Evolutionary conservation across 1,140 invertebrate species (phyloP), one percentile per base, ranked within the genome.

Genomic region (Myzus persicae): DNA sequence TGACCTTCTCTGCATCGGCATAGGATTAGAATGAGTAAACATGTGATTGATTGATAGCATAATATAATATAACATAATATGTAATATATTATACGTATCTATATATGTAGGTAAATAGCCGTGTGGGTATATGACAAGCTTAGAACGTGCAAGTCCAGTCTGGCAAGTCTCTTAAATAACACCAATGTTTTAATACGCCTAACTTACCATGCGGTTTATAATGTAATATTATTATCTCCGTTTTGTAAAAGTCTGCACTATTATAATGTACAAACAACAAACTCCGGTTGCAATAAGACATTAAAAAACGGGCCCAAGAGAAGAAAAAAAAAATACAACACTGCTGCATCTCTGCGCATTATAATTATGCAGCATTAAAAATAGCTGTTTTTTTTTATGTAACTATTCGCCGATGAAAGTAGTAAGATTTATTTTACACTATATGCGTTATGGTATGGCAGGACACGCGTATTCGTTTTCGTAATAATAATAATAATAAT

Each of bases 21-120:
- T 85, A 44, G 14, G 38, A 85, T 44, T 48, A 36, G 44, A 87
- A 87, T 26, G n/a, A 87, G 85, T 85, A 40, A 46, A 46, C 44
- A 87, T 87, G 22, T 46, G 85, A 87, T 87, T 87, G 85, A 87
- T 87, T 87, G 44, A 87, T 87, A n/a, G 85, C 59, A n/a, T 67
- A 76, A n/a, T n/a, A n/a, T n/a, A n/a, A n/a, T n/a, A n/a, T n/a
- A n/a, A n/a, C 14, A 81, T 85, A 85, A 42, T 44, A 44, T 87
- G 42, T 87, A 22, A 42, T 87, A 42, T 87, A 46, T 85, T 44
- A 87, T 87, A 87, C 44, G 18, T 87, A 36, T 46, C 4, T 46
- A 46, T 42, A 40, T 81, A 46, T 42, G 26, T 81, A 81, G 14
- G 67, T 81, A 36, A 7, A 36, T 22, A 36, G 11, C 4, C n/a